These are phyloP conservation scores for Calliphora vicina DNA, from an alignment of 1,140 invertebrate species.

Conservation along the genomic window DNA sequence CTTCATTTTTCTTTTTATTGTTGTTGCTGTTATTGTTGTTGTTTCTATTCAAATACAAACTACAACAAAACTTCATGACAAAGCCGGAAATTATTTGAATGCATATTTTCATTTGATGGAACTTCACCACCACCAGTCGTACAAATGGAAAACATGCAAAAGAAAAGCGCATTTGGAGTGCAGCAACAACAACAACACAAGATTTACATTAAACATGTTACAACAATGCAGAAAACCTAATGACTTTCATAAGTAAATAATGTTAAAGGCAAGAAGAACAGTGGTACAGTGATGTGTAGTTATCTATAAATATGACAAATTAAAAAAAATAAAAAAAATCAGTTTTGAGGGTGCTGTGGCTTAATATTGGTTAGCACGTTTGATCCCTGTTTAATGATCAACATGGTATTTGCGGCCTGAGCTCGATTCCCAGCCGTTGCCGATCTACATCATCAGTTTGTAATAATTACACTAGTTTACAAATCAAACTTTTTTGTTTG, in stretches of 20 bases:
- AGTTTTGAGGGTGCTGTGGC: too few species aligned
- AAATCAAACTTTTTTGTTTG: too few species aligned
- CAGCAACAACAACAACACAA: neutral
- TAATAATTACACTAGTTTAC: too few species aligned
- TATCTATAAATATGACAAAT: too few species aligned
- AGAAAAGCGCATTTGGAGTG: neutral
- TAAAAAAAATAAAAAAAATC: too few species aligned
- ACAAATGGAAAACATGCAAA: neutral
- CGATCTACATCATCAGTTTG: too few species aligned
- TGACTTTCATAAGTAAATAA: neutral
- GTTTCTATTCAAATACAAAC: neutral
- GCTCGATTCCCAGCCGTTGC: too few species aligned
- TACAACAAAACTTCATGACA: slow-evolving; percentile 18
- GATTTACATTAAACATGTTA: neutral
- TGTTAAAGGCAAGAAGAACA: neutral
- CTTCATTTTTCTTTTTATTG: neutral
- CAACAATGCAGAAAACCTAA: neutral
- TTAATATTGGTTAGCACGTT: too few species aligned
- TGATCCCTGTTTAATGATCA: too few species aligned
- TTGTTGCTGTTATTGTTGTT: too few species aligned
- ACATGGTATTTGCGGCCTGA: too few species aligned
- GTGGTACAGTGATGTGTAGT: neutral
- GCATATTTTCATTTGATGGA: slow-evolving; percentile 15
- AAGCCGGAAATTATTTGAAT: slow-evolving; percentile 4
- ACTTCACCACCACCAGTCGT: neutral